Conservation (phyloP, 2,888 invertebrate genomes). For the Caenorhabditis sp. region DNA sequence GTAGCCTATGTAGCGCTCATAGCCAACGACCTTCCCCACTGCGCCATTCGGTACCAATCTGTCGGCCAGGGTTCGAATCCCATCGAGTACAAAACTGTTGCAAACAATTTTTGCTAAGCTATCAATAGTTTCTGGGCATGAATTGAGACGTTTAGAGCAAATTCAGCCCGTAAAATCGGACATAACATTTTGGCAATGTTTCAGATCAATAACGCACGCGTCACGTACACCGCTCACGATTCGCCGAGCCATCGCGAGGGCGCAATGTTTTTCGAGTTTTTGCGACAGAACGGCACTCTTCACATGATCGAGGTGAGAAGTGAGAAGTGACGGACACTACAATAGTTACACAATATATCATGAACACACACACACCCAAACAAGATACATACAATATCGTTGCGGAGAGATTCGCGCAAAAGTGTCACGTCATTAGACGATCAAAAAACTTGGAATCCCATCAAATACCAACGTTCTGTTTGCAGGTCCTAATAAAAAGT, state of each 20-base stretch:
- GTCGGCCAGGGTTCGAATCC: background rate
- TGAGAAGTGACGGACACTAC: conserved; percentile 5
- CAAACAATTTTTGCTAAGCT: background rate
- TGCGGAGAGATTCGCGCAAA: background rate
- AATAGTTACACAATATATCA: background rate
- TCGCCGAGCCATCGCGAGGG: conserved; percentile 66
- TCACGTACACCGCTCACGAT: conserved; percentile 69
- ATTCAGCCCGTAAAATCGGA: too few species aligned
- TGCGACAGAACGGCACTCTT: conserved; percentile 70
- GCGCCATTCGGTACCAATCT: too few species aligned
- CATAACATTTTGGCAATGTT: conserved; percentile 16
- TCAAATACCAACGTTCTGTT: background rate
- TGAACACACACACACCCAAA: too few species aligned
- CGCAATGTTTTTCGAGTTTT: conserved; percentile 63
- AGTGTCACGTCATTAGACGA: background rate
- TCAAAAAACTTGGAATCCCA: background rate
- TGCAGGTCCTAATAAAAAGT: conserved; percentile 61
- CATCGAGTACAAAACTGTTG: background rate
- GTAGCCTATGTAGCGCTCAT: too few species aligned
- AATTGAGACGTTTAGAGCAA: too few species aligned
- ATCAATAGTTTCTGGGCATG: too few species aligned
- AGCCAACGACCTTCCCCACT: too few species aligned
- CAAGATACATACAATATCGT: too few species aligned
- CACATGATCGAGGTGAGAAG: conserved; percentile 67
- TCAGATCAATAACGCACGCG: conserved; percentile 71